A percentile compares a stretch with the other conserved stretches of the same genome.
phyloP scores from a whole-genome alignment of 2,888 invertebrate species.

The Branchellion lobata region DNA sequence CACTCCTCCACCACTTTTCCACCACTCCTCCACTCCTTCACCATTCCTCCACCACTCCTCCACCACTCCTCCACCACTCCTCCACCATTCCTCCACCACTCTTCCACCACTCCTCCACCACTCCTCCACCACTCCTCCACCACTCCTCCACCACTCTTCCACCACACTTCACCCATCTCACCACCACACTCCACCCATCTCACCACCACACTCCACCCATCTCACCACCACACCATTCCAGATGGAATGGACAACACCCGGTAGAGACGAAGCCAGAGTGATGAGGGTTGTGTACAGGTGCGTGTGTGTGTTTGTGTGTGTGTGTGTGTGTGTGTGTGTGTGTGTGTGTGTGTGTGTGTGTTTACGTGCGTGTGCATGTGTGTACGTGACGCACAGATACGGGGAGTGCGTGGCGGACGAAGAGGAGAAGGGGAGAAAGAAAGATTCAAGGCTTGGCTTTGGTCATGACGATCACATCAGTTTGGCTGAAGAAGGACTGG shows the following conservation, averaged over 20 bases:
- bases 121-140: too few relatives aligned
- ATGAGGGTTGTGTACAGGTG: background rate
- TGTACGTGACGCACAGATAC: background rate
- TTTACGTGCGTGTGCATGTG: too few relatives aligned
- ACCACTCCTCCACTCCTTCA: too few relatives aligned
- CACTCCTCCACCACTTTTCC: too few relatives aligned
- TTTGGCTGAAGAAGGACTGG: constrained; percentile 2
- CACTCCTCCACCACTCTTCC: background rate
- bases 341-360: constrained; percentile 11
- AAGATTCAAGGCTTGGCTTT: too few relatives aligned
- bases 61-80: too few relatives aligned
- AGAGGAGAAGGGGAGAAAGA: background rate
- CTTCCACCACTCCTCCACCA: too few relatives aligned
- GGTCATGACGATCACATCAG: background rate
- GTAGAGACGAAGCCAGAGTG: background rate
- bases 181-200: background rate
- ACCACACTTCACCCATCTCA: background rate
- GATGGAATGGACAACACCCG: background rate
- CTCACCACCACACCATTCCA: background rate
- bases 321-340: background rate
- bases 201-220: background rate
- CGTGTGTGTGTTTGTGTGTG: constrained; percentile 29
- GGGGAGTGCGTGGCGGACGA: background rate
- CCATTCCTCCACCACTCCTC: too few relatives aligned
- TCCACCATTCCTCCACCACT: too few relatives aligned